These are phyloP conservation scores for Rugalucina vietnamica DNA, from an alignment of 2,888 invertebrate genomes.

Conservation along the genomic window DNA sequence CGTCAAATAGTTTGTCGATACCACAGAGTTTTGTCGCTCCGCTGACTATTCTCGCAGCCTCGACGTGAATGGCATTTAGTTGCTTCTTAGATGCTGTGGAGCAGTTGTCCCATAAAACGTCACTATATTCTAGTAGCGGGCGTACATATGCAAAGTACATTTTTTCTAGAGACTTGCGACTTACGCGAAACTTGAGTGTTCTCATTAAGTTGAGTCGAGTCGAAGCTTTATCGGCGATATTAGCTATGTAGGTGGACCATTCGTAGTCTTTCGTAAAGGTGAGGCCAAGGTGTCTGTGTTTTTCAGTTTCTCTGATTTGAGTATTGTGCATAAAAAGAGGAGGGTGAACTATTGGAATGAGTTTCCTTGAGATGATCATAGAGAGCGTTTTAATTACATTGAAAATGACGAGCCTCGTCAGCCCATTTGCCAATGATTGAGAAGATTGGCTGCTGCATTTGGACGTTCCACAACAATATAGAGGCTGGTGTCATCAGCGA, in stretches of 20 bases:
- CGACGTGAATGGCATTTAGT: not conserved
- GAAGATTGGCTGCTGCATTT: too few species aligned
- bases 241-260: not conserved
- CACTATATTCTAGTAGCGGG: not conserved
- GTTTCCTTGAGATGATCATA: too few species aligned
- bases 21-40: not conserved
- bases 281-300: not conserved
- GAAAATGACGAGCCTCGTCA: too few species aligned
- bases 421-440: too few species aligned
- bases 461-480: too few species aligned
- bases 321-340: too few species aligned
- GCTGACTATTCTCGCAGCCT: not conserved
- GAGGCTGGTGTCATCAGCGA: too few species aligned
- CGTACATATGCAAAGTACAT: not conserved
- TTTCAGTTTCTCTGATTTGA: too few species aligned
- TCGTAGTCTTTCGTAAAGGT: not conserved
- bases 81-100: not conserved
- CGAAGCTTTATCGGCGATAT: not conserved
- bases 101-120: not conserved
- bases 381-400: too few species aligned
- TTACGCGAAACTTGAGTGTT: not conserved
- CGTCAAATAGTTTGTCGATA: not conserved
- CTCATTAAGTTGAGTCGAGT: not conserved
- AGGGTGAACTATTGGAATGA: too few species aligned
- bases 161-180: not conserved